Evolutionary conservation across 2,888 invertebrate species (phyloP).

Genomic region (Protophormia terraenovae): DNA sequence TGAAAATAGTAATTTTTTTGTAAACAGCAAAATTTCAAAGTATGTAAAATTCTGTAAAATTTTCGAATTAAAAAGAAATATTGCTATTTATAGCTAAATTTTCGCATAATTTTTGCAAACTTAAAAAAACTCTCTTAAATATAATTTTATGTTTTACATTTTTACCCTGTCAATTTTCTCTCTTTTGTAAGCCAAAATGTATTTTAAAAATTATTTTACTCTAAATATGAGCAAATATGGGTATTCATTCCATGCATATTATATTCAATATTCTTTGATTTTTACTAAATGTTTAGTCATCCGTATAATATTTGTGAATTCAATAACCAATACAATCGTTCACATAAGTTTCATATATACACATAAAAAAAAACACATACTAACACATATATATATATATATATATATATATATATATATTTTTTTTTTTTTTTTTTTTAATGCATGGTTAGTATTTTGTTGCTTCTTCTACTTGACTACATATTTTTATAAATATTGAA

Average conservation of each 20-base stretch:
- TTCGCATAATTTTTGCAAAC: too few species aligned
- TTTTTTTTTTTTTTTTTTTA: not conserved
- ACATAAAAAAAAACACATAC: not conserved
- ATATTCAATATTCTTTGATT: slow-evolving; percentile 50
- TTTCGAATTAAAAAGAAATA: too few species aligned
- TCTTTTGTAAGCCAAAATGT: not conserved
- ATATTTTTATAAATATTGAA: not conserved
- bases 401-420: not conserved
- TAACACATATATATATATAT: not conserved
- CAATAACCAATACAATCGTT: slow-evolving; percentile 42
- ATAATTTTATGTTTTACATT: too few species aligned
- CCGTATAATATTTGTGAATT: slow-evolving; percentile 56
- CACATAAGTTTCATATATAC: not conserved
- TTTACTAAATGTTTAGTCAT: slow-evolving; percentile 54
- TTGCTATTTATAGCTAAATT: too few species aligned
- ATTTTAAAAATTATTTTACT: not conserved
- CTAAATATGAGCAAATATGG: not conserved
- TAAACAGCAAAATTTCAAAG: too few species aligned
- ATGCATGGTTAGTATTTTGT: slow-evolving; percentile 34
- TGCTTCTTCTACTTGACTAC: slow-evolving; percentile 36
- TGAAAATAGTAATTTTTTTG: too few species aligned
- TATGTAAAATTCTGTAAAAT: too few species aligned
- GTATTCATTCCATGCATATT: not conserved
- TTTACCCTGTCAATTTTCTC: not conserved
- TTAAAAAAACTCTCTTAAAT: too few species aligned